Conservation (phyloP, 2,888 invertebrate genomes). For the Dasypogon diadema region DNA sequence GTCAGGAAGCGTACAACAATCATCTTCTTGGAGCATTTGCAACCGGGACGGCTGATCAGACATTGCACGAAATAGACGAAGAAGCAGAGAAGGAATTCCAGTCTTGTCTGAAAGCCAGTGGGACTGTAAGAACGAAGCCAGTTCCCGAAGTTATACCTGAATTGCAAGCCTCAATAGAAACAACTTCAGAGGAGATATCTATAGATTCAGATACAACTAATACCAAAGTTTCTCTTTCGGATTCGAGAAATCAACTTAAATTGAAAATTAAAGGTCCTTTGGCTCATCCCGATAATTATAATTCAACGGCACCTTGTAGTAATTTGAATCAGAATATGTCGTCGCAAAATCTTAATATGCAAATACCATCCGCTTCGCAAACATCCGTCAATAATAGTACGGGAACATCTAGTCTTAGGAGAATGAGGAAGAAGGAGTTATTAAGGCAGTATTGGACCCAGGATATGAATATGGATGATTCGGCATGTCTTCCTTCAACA, state of each 20-base stretch:
- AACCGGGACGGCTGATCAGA: conserved; percentile 77
- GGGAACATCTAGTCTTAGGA: conserved; percentile 81
- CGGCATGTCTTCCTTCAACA: conserved; percentile 71
- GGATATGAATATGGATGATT: conserved; percentile 88
- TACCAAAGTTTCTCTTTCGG: conserved; percentile 81
- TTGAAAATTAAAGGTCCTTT: conserved; percentile 92
- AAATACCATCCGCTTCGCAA: conserved; percentile 66
- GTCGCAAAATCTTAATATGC: conserved; percentile 41
- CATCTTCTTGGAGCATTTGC: conserved; percentile 77
- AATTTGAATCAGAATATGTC: conserved; percentile 60
- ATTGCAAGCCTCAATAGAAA: conserved; percentile 66
- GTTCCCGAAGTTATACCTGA: conserved; percentile 61
- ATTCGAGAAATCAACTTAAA: conserved; percentile 87
- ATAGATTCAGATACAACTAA: conserved; percentile 70
- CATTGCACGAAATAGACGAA: conserved; percentile 80
- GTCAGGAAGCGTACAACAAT: conserved; percentile 73
- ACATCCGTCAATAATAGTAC: conserved; percentile 70
- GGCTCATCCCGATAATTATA: conserved; percentile 79
- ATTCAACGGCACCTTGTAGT: conserved; percentile 73
- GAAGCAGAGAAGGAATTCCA: conserved; percentile 83
- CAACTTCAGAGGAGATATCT: conserved; percentile 68
- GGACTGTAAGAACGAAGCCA: conserved; percentile 66
- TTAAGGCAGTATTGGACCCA: conserved; percentile 87
- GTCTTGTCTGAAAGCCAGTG: conserved; percentile 74
- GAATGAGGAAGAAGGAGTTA: conserved; percentile 92